Percentiles rank a stretch among this genome's conserved stretches.
These are phyloP conservation scores for Aegithalos caudatus DNA, from an alignment of 2,113 vertebrate genomes.

Conservation along the genomic window DNA sequence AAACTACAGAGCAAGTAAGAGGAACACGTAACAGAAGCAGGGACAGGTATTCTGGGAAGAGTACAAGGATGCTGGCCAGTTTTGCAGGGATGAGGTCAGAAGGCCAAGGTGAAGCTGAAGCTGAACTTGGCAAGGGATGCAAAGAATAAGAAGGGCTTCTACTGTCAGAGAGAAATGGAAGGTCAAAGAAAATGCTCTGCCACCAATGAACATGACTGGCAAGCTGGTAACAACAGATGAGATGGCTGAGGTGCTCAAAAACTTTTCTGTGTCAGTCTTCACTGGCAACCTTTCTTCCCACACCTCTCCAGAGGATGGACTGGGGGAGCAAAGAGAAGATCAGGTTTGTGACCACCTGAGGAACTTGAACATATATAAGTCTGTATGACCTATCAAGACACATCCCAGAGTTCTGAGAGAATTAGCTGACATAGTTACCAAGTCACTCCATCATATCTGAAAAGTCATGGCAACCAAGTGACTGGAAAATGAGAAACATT, in stretches of 20 bases:
- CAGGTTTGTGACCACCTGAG: not conserved
- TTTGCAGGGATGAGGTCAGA: not conserved
- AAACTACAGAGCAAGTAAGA: not conserved
- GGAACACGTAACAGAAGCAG: not conserved
- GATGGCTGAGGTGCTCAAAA: not conserved
- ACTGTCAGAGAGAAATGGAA: not conserved
- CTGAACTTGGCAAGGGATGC: not conserved
- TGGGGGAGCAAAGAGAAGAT: not conserved
- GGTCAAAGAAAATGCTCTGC: not conserved
- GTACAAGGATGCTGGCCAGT: fast-evolving
- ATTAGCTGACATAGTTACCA: not conserved
- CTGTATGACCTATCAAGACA: fast-evolving
- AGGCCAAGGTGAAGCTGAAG: not conserved
- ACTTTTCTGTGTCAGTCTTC: not conserved
- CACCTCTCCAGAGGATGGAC: not conserved
- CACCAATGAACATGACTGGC: not conserved
- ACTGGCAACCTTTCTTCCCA: not conserved
- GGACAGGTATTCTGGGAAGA: not conserved
- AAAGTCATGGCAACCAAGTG: not conserved
- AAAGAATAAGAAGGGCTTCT: not conserved
- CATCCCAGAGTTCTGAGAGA: not conserved
- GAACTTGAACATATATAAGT: fast-evolving
- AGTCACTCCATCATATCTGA: not conserved
- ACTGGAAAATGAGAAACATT: not conserved
- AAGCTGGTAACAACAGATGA: not conserved